These are phyloP conservation scores for Agrilus biguttatus DNA, from an alignment of 2,888 invertebrate species.

Conservation along the genomic window DNA sequence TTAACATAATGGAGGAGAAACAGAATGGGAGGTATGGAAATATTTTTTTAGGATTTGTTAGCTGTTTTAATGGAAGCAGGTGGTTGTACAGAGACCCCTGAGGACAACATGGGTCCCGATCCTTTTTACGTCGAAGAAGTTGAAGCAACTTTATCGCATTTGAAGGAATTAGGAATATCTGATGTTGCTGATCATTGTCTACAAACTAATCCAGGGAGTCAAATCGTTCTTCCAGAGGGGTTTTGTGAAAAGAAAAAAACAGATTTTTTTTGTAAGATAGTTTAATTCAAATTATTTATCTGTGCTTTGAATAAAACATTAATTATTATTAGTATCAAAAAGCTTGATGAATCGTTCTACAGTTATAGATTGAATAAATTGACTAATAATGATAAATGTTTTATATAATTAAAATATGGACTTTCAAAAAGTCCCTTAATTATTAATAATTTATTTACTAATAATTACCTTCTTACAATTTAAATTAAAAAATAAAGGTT, in stretches of 20 bases:
- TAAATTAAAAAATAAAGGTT: too few relatives aligned
- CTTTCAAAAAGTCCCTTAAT: too few relatives aligned
- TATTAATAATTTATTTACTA: too few relatives aligned
- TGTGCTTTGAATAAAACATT: neutral
- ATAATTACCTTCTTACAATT: neutral
- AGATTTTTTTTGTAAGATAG: conserved; percentile 21
- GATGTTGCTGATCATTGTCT: conserved; percentile 56
- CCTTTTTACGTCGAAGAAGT: conserved; percentile 83
- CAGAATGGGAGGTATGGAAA: neutral
- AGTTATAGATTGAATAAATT: conserved; percentile 1
- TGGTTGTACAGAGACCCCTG: conserved; percentile 54
- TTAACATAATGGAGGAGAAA: neutral
- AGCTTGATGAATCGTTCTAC: too few relatives aligned
- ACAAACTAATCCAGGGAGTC: conserved; percentile 49
- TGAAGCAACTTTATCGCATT: conserved; percentile 66
- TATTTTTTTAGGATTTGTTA: conserved; percentile 43
- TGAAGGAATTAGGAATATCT: conserved; percentile 62
- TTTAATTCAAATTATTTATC: neutral
- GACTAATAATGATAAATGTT: conserved; percentile 4
- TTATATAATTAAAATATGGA: conserved; percentile 1
- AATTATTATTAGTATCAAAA: neutral
- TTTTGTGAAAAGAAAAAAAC: conserved; percentile 15
- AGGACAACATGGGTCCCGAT: conserved; percentile 53
- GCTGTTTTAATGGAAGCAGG: conserved; percentile 62
- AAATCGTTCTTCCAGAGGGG: conserved; percentile 26